Evolutionary conservation across 2,888 invertebrate genomes (phyloP).

Genomic region (Mayetiola destructor): DNA sequence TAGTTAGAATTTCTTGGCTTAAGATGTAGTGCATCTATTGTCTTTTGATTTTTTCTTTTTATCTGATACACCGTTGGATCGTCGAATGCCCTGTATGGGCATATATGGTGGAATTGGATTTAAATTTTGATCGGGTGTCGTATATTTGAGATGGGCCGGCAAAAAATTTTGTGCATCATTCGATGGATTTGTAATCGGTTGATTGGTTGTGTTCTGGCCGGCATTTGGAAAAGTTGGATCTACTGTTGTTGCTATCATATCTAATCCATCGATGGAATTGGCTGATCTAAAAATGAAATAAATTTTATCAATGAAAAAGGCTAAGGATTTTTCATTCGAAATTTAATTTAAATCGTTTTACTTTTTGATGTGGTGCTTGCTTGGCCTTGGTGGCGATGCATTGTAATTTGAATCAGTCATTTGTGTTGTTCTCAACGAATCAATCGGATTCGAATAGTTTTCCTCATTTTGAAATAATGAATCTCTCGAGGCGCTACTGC

Average conservation of each 20-base stretch:
- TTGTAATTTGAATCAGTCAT: not conserved
- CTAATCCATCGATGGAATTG: conserved; percentile 24
- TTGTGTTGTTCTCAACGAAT: conserved; percentile 30
- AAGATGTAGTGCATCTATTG: conserved; percentile 44
- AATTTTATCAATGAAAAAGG: not conserved
- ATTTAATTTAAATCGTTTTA: not conserved
- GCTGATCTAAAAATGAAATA: conserved; percentile 22
- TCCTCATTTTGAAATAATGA: conserved; percentile 22
- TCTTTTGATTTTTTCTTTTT: conserved; percentile 43
- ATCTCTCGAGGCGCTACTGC: not conserved
- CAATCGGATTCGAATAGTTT: conserved; percentile 41
- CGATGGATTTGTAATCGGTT: conserved; percentile 26
- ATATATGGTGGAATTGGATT: conserved; percentile 53
- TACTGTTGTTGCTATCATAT: not conserved
- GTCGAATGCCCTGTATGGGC: conserved; percentile 61
- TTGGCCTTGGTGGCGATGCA: conserved; percentile 18
- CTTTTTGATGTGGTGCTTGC: conserved; percentile 25
- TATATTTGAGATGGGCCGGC: not conserved
- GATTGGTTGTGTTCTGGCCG: conserved; percentile 26
- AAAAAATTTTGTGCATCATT: not conserved
- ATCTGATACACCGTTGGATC: conserved; percentile 47
- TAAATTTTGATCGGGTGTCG: conserved; percentile 34
- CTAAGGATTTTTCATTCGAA: conserved; percentile 13
- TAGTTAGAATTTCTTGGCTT: too few species aligned
- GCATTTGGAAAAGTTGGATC: conserved; percentile 44